phyloP scores from a whole-genome alignment of 2,113 vertebrate species.

The Euleptes europaea region DNA sequence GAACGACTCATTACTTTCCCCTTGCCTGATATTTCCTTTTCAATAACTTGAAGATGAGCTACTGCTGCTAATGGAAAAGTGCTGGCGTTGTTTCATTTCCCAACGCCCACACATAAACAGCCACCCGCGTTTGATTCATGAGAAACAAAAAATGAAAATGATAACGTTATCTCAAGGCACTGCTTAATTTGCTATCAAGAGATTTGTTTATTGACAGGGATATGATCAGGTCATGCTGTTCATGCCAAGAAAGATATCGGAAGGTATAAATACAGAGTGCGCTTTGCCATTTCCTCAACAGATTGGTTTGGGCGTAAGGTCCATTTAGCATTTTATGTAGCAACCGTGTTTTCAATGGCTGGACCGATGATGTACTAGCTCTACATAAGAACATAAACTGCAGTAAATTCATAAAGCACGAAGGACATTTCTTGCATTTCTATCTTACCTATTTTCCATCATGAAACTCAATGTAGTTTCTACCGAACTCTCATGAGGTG shows the following conservation, averaged over 20 bases:
- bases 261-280: slow-evolving; percentile 37
- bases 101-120: slow-evolving; percentile 12
- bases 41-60: not conserved
- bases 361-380: not conserved
- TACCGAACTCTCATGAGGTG: too few species aligned
- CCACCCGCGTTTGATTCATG: not conserved
- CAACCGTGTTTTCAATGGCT: not conserved
- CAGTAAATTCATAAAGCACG: not conserved
- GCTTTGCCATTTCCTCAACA: slow-evolving; percentile 33
- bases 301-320: slow-evolving; percentile 11
- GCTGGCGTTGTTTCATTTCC: slow-evolving; percentile 17
- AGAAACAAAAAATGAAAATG: slow-evolving; percentile 4
- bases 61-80: not conserved
- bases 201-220: slow-evolving; percentile 31
- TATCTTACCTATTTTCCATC: too few species aligned
- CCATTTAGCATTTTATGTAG: not conserved
- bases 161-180: slow-evolving; percentile 1
- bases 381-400: not conserved
- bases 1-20: not conserved
- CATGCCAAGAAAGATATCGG: slow-evolving; percentile 13
- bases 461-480: too few species aligned
- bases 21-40: slow-evolving; percentile 24
- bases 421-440: not conserved
- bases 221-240: slow-evolving; percentile 17
- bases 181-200: slow-evolving; percentile 45